Evolutionary conservation across 2,888 invertebrate species (phyloP), one percentile per base, ranked within the genome.

Genomic region (Oeneis ivallda): DNA sequence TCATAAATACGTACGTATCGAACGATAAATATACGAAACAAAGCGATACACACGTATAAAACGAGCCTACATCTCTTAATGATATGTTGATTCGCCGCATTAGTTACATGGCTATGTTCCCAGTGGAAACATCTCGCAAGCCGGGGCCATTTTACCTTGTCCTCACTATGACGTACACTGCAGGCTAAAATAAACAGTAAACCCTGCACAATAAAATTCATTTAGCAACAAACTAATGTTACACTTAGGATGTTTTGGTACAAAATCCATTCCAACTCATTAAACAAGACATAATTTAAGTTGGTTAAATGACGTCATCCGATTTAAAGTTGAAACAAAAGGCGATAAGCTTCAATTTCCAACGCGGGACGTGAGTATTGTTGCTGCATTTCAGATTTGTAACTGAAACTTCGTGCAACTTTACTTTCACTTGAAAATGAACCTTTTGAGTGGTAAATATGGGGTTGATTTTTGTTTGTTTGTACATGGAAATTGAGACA

Each of bases 221-320:
- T 66, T 72, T 75, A 76, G 11, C 53, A 7, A 26, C 68, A 58
- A 15, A 13, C 10, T 0, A 0, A 1, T 10, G n/a, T 13, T 57
- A 10, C 41, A 72, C 62, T 74, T 83, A 75, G 39, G 72, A 62
- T 75, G 50, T 79, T 83, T 69, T 64, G 47, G 37, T 47, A 60
- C 49, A 70, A 54, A 68, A 64, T 61, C 75, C 71, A 84, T 82
- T 83, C 77, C 83, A 79, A 90, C 87, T 91, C 91, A 92, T 92
- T 92, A 92, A 91, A 90, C 89, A 90, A 89, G 90, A 87, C 87
- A 90, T 90, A 89, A 92, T 92, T 92, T 91, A 90, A 87, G 85
- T 81, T 80, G 78, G 76, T 72, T 69, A 64, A 67, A 54, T 67
- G 45, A 58, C 49, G 67, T 66, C 77, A 76, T 73, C 75, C 77